Conservation (phyloP, 2,888 invertebrate species). For the Chouioia cunea region DNA sequence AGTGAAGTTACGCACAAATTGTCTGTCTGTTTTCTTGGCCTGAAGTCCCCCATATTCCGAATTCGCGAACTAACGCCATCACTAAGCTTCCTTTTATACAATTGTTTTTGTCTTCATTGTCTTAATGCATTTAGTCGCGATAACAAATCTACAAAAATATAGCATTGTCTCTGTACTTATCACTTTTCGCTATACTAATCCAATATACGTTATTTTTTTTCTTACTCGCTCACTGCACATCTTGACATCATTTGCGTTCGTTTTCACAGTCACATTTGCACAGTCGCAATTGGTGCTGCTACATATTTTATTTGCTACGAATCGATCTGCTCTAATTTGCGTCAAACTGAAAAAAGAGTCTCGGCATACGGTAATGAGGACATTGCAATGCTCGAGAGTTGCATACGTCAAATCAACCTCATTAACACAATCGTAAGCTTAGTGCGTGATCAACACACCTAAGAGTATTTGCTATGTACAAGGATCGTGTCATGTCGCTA, state of each 20-base stretch:
- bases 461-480: constrained; percentile 53
- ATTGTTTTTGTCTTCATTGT: constrained; percentile 57
- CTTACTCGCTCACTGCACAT: constrained; percentile 50
- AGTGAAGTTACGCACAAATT: constrained; percentile 23
- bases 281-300: constrained; percentile 57
- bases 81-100: constrained; percentile 53
- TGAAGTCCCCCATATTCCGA: constrained; percentile 37
- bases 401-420: constrained; percentile 32
- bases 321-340: constrained; percentile 22
- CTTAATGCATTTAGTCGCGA: constrained; percentile 66
- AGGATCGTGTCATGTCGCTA: constrained; percentile 47
- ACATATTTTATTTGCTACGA: constrained; percentile 45
- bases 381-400: not conserved
- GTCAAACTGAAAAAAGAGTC: constrained; percentile 32
- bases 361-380: constrained; percentile 21
- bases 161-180: constrained; percentile 61
- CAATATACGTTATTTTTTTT: constrained; percentile 57
- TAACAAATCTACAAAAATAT: constrained; percentile 69
- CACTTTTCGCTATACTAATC: constrained; percentile 62
- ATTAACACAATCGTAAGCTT: constrained; percentile 52
- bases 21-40: constrained; percentile 16
- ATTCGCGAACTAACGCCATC: constrained; percentile 45
- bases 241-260: constrained; percentile 47
- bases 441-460: constrained; percentile 45
- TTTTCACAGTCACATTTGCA: constrained; percentile 47